phyloP scores from a whole-genome alignment of 2,797 vertebrate genomes.

The Anguilla anguilla region DNA sequence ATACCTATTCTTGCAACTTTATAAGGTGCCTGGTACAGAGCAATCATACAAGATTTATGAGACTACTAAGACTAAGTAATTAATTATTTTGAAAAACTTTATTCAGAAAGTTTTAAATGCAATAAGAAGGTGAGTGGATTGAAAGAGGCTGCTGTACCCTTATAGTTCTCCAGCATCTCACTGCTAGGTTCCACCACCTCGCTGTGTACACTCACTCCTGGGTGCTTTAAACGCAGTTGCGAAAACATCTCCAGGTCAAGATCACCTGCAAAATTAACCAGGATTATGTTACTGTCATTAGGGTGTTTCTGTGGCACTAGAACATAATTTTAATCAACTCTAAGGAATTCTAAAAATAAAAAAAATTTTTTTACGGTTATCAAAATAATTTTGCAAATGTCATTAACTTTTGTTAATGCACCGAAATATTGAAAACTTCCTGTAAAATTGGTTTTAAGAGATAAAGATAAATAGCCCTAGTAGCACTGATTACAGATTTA shows the following conservation, averaged over 20 bases:
- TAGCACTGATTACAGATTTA: not conserved
- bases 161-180: slow-evolving; percentile 84
- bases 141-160: slow-evolving; percentile 69
- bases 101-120: not conserved
- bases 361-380: not conserved
- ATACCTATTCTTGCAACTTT: too few relatives aligned
- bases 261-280: slow-evolving; percentile 72
- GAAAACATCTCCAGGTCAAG: slow-evolving; percentile 87
- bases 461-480: too few relatives aligned
- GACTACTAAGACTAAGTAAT: not conserved
- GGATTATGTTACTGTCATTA: not conserved
- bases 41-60: not conserved
- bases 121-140: not conserved
- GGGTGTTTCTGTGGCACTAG: not conserved
- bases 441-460: too few relatives aligned
- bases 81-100: not conserved
- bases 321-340: not conserved
- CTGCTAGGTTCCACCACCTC: slow-evolving; percentile 87
- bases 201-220: slow-evolving; percentile 75
- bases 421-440: too few relatives aligned
- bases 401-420: not conserved
- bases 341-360: not conserved
- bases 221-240: slow-evolving; percentile 77
- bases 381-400: not conserved
- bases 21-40: not conserved